Evolutionary conservation across 2,797 vertebrate species (phyloP).

Genomic region (Chelmon rostratus): DNA sequence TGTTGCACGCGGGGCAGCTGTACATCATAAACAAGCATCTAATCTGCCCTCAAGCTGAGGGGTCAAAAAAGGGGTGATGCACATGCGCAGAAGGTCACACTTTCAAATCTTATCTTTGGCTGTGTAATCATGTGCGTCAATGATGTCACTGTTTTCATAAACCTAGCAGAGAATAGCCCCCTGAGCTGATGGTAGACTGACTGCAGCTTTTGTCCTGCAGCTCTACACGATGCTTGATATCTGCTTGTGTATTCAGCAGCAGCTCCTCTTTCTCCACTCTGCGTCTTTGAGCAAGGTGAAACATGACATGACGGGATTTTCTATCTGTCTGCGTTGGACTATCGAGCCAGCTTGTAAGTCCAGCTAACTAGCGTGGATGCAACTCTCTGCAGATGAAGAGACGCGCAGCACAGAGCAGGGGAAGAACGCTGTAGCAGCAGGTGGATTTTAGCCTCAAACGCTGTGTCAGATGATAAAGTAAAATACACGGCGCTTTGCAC

Average conservation of each 20-base stretch:
- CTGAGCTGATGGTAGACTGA: slow-evolving; percentile 21
- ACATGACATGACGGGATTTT: slow-evolving; percentile 39
- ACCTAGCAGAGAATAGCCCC: slow-evolving; percentile 17
- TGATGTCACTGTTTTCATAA: slow-evolving; percentile 23
- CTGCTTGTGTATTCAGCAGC: slow-evolving; percentile 60
- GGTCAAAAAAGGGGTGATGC: slow-evolving; percentile 16
- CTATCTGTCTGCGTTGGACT: slow-evolving; percentile 8
- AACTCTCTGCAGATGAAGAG: slow-evolving; percentile 17
- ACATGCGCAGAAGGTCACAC: background rate
- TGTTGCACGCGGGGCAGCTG: slow-evolving; percentile 35
- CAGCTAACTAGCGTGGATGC: background rate
- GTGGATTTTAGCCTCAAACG: slow-evolving; percentile 34
- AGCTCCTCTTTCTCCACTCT: slow-evolving; percentile 26
- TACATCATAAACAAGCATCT: slow-evolving; percentile 52
- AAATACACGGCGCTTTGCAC: slow-evolving; percentile 37
- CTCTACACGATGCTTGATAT: slow-evolving; percentile 29
- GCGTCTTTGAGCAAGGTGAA: slow-evolving; percentile 61
- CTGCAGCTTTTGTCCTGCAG: slow-evolving; percentile 43
- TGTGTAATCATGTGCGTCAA: slow-evolving; percentile 1
- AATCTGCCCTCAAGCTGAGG: background rate
- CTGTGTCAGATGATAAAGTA: slow-evolving; percentile 26
- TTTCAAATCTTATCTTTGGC: slow-evolving; percentile 25
- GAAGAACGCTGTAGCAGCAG: slow-evolving; percentile 6
- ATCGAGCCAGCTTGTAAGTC: background rate
- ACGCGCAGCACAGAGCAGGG: background rate